phyloP scores from a whole-genome alignment of 2,888 invertebrate genomes.

The Venusia cambrica region DNA sequence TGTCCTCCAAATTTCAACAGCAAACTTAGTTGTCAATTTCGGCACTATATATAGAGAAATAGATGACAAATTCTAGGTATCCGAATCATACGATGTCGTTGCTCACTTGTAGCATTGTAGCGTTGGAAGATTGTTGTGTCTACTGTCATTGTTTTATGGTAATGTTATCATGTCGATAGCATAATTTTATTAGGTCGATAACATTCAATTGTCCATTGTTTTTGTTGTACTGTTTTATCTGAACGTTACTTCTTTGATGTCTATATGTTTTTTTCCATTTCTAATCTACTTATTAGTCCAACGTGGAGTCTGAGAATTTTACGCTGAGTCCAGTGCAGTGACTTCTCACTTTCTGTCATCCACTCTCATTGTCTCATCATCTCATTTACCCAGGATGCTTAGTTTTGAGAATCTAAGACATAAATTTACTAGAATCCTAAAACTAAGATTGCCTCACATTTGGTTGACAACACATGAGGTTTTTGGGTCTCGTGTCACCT shows the following conservation, averaged over 20 bases:
- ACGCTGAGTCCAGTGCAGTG: too few species aligned
- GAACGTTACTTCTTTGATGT: not conserved
- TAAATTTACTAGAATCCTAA: too few species aligned
- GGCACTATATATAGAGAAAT: too few species aligned
- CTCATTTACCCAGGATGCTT: too few species aligned
- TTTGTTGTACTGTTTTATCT: slow-evolving; percentile 4
- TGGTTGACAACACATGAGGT: too few species aligned
- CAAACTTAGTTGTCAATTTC: slow-evolving; percentile 8
- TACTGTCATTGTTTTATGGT: slow-evolving; percentile 16
- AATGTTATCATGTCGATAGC: slow-evolving; percentile 16
- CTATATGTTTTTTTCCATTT: slow-evolving; percentile 1
- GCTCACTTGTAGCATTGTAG: slow-evolving; percentile 7
- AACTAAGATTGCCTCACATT: too few species aligned
- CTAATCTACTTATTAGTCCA: not conserved
- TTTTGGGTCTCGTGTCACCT: slow-evolving; percentile 2
- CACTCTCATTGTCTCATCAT: too few species aligned
- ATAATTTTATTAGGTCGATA: slow-evolving; percentile 7
- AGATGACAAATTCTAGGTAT: slow-evolving; percentile 8
- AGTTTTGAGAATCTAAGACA: too few species aligned
- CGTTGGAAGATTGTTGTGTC: slow-evolving; percentile 19
- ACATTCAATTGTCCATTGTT: slow-evolving; percentile 4
- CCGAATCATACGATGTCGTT: slow-evolving; percentile 9
- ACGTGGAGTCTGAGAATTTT: too few species aligned
- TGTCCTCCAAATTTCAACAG: slow-evolving; percentile 2
- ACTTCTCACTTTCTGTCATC: too few species aligned